Percentiles rank a stretch among this genome's conserved stretches.
Evolutionary conservation across 2,797 vertebrate genomes (phyloP).

Genomic region (Thunnus albacares): DNA sequence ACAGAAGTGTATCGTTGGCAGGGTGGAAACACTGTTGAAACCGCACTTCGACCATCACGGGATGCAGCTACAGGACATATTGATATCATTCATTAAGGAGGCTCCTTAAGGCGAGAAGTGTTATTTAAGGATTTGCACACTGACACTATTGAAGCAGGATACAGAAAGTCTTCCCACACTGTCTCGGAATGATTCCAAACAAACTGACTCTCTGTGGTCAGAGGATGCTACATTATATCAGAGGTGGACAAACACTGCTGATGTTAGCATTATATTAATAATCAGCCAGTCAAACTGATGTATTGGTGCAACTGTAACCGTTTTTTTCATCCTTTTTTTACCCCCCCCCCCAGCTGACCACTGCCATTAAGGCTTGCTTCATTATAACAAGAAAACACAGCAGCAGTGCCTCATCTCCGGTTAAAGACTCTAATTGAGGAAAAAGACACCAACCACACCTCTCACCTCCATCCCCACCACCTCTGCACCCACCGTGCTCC

Average conservation of each 20-base stretch:
- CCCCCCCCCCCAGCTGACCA: slow-evolving; percentile 24
- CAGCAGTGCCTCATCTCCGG: slow-evolving; percentile 36
- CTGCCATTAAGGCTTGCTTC: slow-evolving; percentile 40
- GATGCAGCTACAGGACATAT: slow-evolving; percentile 29
- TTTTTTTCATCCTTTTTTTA: background rate
- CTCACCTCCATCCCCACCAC: slow-evolving; percentile 56
- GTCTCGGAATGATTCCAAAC: slow-evolving; percentile 12
- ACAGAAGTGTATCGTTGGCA: slow-evolving; percentile 1
- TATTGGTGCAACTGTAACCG: slow-evolving; percentile 14
- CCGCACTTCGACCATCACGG: slow-evolving; percentile 2
- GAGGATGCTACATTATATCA: slow-evolving; percentile 1
- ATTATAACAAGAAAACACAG: slow-evolving; percentile 60
- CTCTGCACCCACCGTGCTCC: slow-evolving; percentile 60
- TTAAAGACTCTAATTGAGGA: slow-evolving; percentile 71
- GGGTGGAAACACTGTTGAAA: slow-evolving; percentile 28
- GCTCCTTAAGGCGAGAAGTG: slow-evolving; percentile 18
- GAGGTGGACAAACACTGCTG: slow-evolving; percentile 23
- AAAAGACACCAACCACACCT: slow-evolving; percentile 44
- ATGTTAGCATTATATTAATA: slow-evolving; percentile 45
- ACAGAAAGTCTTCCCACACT: slow-evolving; percentile 7
- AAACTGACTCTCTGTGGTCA: slow-evolving; percentile 19
- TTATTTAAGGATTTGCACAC: slow-evolving; percentile 25
- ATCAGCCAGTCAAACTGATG: slow-evolving; percentile 48
- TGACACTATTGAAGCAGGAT: slow-evolving; percentile 1
- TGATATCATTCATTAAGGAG: slow-evolving; percentile 22